phyloP scores from a whole-genome alignment of 2,888 invertebrate species.

The Sialis fuliginosa region DNA sequence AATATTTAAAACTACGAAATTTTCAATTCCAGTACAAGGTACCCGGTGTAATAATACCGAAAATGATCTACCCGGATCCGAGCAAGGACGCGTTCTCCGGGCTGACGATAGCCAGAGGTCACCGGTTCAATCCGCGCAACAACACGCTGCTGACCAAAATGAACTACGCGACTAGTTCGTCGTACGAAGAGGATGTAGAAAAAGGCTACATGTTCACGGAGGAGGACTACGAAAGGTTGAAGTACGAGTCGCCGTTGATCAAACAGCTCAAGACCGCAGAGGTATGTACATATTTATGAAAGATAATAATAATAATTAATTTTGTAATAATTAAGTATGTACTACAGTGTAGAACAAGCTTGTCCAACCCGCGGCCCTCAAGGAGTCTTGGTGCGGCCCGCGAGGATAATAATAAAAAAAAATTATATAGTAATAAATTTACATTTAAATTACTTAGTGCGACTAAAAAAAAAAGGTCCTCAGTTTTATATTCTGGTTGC shows the following conservation, averaged over 20 bases:
- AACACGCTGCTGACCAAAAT: conserved; percentile 28
- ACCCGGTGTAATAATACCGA: conserved; percentile 21
- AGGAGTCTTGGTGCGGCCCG: no score
- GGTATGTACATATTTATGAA: conserved; percentile 26
- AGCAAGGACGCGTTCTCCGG: conserved; percentile 23
- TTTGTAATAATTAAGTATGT: no score
- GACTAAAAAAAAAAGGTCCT: no score
- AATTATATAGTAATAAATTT: no score
- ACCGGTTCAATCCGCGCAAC: conserved; percentile 21
- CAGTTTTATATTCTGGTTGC: no score
- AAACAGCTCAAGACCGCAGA: conserved; percentile 36
- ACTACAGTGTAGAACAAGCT: no score
- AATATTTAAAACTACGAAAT: not conserved
- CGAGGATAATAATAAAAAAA: no score
- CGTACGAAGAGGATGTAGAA: conserved; percentile 25
- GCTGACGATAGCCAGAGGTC: conserved; percentile 27
- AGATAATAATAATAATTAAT: no score
- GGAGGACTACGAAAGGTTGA: conserved; percentile 37
- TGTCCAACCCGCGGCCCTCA: no score
- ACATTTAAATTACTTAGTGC: no score
- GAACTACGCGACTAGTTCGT: conserved; percentile 26
- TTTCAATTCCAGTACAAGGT: conserved; percentile 19
- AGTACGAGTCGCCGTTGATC: conserved; percentile 42
- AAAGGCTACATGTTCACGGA: conserved; percentile 37
- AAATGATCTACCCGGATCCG: conserved; percentile 22